Evolutionary conservation across 2,113 vertebrate genomes (phyloP), one percentile per base, ranked within the genome.

Genomic region (Cynocephalus volans): DNA sequence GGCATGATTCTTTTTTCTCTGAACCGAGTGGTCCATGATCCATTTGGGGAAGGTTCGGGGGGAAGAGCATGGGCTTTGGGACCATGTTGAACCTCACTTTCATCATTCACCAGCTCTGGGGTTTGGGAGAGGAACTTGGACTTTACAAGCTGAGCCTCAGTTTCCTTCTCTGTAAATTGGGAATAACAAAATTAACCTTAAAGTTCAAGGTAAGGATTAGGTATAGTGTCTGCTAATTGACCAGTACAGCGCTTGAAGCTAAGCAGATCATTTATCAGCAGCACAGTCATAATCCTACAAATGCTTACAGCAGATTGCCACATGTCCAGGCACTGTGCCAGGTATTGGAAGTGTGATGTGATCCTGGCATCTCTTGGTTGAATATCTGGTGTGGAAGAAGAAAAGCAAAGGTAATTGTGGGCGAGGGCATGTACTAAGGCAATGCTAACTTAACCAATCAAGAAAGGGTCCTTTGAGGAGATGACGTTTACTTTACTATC

Each of bases 31-130:
- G 58, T 21, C 33, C 31, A 23, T 6, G 7, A n/a, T 48, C 17
- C 48, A n/a, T 75, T 54, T 72, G 21, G 11, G n/a, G 41, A 70
- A 41, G 19, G 6, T n/a, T 50, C 2, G 26, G 12, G 8, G 73
- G 33, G 23, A 85, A 36, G 8, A 10, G 33, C n/a, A 50, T 50
- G 18, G 28, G 23, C 9, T 70, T n/a, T 1, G 1, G 60, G 64
- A 3, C 13, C 31, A 0, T 13, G 8, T 6, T 1, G 31, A 70
- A 45, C 11, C 12, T 15, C 4, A 8, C 2, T 8, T n/a, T 36
- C 1, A 15, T 62, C 4, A 4, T 7, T 75, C 5, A 1, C 18
- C 18, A 21, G 62, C 10, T 77, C 15, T 70, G 18, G 15, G 50
- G 45, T 70, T 8, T 45, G 50, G 48, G 9, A 17, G 77, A 82